phyloP scores from a whole-genome alignment of 2,113 vertebrate species.

The Felis catus region DNA sequence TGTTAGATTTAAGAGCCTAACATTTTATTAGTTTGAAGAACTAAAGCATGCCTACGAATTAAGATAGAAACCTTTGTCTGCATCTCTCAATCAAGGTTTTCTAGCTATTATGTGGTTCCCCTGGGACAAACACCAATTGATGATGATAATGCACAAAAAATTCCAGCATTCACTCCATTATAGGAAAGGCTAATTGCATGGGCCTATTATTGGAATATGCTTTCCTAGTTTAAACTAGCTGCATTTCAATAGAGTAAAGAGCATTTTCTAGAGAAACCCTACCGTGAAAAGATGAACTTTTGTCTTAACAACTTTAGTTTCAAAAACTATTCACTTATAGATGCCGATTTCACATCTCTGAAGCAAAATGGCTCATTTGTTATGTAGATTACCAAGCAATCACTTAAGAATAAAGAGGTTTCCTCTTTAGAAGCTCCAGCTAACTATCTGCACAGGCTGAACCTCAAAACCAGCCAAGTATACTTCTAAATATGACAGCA shows the following conservation, averaged over 20 bases:
- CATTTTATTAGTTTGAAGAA: slow-evolving; percentile 47
- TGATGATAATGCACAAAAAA: slow-evolving; percentile 54
- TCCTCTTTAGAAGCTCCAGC: slow-evolving; percentile 44
- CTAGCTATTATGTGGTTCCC: slow-evolving; percentile 51
- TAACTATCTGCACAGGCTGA: slow-evolving; percentile 10
- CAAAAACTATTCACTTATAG: slow-evolving; percentile 62
- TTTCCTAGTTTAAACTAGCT: slow-evolving; percentile 55
- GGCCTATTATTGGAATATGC: slow-evolving; percentile 56
- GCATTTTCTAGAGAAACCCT: slow-evolving; percentile 60
- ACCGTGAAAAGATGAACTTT: slow-evolving; percentile 70
- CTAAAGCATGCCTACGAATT: slow-evolving; percentile 43
- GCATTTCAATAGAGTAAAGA: slow-evolving; percentile 55
- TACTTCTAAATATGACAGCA: slow-evolving; percentile 45
- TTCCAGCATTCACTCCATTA: slow-evolving; percentile 54
- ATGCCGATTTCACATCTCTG: slow-evolving; percentile 49
- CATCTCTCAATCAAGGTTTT: slow-evolving; percentile 58
- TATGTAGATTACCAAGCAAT: slow-evolving; percentile 60
- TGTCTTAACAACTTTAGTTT: slow-evolving; percentile 67
- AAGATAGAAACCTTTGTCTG: slow-evolving; percentile 55
- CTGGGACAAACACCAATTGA: slow-evolving; percentile 60
- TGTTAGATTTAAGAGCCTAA: slow-evolving; percentile 19
- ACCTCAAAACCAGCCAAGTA: slow-evolving; percentile 9
- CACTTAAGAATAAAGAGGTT: slow-evolving; percentile 49
- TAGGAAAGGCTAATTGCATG: slow-evolving; percentile 47
- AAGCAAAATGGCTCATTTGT: slow-evolving; percentile 61